Conservation (phyloP, 92 coral and sea anemone genomes). For the Siderastrea radians region DNA sequence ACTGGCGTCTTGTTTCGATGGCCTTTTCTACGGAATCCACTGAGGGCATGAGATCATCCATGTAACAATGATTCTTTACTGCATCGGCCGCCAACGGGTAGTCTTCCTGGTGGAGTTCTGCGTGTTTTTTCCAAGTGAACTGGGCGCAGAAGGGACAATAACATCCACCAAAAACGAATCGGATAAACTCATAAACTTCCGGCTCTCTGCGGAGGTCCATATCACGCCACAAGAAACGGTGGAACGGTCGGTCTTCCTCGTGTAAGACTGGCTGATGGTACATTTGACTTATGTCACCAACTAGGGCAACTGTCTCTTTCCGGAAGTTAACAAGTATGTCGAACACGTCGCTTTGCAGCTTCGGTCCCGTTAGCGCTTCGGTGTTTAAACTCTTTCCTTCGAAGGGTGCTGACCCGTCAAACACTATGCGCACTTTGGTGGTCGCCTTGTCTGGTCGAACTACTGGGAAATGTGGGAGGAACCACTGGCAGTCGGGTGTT, state of each 20-base stretch:
- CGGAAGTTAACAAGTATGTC: constrained; percentile 55
- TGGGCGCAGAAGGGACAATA: constrained; percentile 78
- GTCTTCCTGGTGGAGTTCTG: constrained; percentile 42
- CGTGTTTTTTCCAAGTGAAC: constrained; percentile 58
- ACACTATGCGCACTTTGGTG: no score
- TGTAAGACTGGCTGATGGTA: constrained; percentile 37
- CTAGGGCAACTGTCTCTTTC: constrained; percentile 17
- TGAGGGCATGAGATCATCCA: constrained; percentile 57
- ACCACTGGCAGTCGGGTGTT: constrained; percentile 16
- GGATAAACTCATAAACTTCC: constrained; percentile 57
- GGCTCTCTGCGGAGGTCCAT: constrained; percentile 49
- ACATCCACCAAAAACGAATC: constrained; percentile 79
- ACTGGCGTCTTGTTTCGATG: constrained; percentile 9
- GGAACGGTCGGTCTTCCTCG: constrained; percentile 20
- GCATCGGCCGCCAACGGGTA: constrained; percentile 47
- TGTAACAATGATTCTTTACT: constrained; percentile 45
- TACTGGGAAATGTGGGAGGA: constrained; percentile 62
- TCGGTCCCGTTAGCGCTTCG: constrained; percentile 37
- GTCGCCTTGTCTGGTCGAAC: constrained; percentile 38
- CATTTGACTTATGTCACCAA: constrained; percentile 36
- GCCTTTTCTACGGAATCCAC: constrained; percentile 14
- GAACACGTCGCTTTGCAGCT: constrained; percentile 56
- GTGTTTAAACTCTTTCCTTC: constrained; percentile 54
- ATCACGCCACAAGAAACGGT: constrained; percentile 51
- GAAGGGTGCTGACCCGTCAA: no score